phyloP scores from a whole-genome alignment of 2,113 vertebrate genomes.

The Ariopsis seemanni region DNA sequence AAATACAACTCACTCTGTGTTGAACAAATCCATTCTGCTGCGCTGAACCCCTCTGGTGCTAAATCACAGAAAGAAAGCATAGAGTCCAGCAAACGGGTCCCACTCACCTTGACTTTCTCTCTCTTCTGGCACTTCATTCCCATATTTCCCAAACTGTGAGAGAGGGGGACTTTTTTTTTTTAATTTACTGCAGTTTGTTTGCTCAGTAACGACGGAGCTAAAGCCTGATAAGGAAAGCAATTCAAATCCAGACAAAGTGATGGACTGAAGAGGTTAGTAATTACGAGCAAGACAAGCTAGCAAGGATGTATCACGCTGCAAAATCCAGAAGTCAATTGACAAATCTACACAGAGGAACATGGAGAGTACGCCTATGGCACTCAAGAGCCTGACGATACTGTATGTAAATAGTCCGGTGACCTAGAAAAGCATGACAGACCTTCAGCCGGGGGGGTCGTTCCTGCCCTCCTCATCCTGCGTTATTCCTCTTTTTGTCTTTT shows the following conservation, averaged over 20 bases:
- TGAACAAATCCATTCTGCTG: background rate
- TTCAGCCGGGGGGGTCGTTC: background rate
- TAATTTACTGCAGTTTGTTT: background rate
- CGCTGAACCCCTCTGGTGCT: conserved; percentile 24
- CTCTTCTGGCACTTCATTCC: background rate
- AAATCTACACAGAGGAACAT: background rate
- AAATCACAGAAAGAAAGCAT: conserved; percentile 34
- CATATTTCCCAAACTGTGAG: background rate
- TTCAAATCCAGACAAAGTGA: background rate
- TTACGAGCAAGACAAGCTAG: background rate
- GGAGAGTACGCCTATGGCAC: background rate
- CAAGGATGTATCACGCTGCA: background rate
- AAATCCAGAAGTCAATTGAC: background rate
- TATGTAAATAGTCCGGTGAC: conserved; percentile 23
- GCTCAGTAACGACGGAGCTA: conserved; percentile 2
- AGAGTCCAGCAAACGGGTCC: conserved; percentile 11
- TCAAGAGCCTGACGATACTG: too few relatives aligned
- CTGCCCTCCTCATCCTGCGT: background rate
- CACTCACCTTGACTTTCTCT: conserved; percentile 4
- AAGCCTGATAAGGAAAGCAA: conserved; percentile 1
- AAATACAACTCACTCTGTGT: background rate
- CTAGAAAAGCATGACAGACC: conserved; percentile 20
- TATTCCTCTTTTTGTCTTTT: conserved; percentile 1
- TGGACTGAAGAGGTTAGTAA: background rate
- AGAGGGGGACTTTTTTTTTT: background rate